Conservation (phyloP, 1,140 invertebrate genomes). For the Hydropsyche tenuis region DNA sequence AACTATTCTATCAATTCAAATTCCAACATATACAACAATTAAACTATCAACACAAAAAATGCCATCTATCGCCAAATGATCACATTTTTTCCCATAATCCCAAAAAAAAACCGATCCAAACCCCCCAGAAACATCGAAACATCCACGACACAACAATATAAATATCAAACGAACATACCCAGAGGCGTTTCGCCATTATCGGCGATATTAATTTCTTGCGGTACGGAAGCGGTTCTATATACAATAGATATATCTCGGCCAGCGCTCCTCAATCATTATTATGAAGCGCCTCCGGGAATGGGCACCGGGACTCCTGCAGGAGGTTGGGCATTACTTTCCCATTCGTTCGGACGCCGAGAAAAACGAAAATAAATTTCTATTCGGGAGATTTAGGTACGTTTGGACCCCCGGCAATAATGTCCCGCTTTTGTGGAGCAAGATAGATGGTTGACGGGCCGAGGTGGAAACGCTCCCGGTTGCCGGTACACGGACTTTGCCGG, state of each 20-base stretch:
- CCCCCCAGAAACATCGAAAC: neutral
- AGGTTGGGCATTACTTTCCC: constrained; percentile 45
- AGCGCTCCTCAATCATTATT: constrained; percentile 44
- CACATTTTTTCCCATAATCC: no score
- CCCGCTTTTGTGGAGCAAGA: constrained; percentile 65
- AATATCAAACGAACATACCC: no score
- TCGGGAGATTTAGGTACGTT: constrained; percentile 65
- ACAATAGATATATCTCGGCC: neutral
- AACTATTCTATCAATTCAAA: no score
- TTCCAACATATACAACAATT: no score
- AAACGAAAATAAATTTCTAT: constrained; percentile 60
- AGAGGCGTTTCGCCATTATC: constrained; percentile 12
- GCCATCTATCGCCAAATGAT: no score
- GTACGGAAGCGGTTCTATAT: neutral
- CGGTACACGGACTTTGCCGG: constrained; percentile 6
- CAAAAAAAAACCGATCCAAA: no score
- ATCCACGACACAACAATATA: neutral
- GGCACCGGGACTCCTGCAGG: neutral
- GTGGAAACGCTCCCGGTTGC: neutral
- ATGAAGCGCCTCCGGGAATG: constrained; percentile 35
- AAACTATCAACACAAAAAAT: no score
- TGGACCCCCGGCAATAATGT: constrained; percentile 66
- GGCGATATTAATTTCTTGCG: constrained; percentile 18
- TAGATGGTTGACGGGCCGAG: constrained; percentile 54
- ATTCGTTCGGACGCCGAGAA: constrained; percentile 44